A percentile compares a stretch with the other conserved stretches of the same genome.
Evolutionary conservation across 92 coral and sea anemone genomes (phyloP).

Genomic region (Palythoa caribaeorum): DNA sequence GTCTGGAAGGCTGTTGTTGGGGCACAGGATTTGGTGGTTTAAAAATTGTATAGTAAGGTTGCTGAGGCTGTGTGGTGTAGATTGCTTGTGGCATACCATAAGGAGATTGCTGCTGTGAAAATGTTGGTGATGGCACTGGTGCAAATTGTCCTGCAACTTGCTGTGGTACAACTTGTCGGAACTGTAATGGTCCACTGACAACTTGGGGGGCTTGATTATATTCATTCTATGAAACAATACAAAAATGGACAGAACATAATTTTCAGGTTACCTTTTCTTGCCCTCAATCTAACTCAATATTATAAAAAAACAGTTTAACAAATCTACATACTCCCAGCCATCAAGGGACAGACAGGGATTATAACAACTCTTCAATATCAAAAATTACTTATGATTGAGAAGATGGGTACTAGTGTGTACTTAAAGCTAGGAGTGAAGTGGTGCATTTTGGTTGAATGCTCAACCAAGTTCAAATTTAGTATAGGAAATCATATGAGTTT

Average conservation of each 20-base stretch:
- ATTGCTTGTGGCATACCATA: conserved; percentile 44
- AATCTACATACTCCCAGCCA: too few species aligned
- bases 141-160: conserved; percentile 63
- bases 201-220: conserved; percentile 36
- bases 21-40: conserved; percentile 54
- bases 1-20: conserved; percentile 55
- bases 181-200: conserved; percentile 57
- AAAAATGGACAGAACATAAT: background rate
- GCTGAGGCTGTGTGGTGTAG: conserved; percentile 46
- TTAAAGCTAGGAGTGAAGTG: too few species aligned
- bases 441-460: too few species aligned
- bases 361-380: too few species aligned
- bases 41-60: conserved; percentile 34
- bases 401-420: too few species aligned
- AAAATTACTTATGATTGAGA: too few species aligned
- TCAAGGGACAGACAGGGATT: too few species aligned
- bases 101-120: conserved; percentile 63
- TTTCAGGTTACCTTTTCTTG: background rate
- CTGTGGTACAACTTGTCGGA: conserved; percentile 57
- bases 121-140: conserved; percentile 56
- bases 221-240: conserved; percentile 51
- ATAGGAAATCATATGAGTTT: too few species aligned
- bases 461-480: too few species aligned
- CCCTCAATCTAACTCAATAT: too few species aligned
- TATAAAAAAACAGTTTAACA: too few species aligned